Evolutionary conservation across 2,113 vertebrate species (phyloP).

Genomic region (Alouatta palliata): DNA sequence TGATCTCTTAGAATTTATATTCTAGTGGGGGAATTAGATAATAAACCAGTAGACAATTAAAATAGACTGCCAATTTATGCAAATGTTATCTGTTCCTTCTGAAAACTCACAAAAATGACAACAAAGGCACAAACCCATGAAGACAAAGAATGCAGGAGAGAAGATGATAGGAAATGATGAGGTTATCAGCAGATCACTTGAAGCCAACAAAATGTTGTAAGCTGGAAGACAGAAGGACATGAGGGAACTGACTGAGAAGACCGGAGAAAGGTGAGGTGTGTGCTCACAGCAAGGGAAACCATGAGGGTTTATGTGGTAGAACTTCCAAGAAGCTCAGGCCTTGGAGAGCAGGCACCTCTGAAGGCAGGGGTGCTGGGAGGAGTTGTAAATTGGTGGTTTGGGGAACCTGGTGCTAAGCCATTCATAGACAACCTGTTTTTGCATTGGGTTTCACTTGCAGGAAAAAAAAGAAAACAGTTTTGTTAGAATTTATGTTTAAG

Average conservation of each 20-base stretch:
- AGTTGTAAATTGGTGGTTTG: not conserved
- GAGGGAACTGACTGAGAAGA: not conserved
- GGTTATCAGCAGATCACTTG: not conserved
- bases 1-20: conserved; percentile 3
- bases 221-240: not conserved
- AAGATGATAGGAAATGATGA: not conserved
- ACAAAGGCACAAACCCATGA: not conserved
- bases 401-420: not conserved
- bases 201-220: not conserved
- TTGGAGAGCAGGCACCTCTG: not conserved
- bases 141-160: not conserved
- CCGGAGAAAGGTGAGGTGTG: not conserved
- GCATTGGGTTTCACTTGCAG: not conserved
- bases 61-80: not conserved
- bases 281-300: rapidly evolving
- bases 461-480: not conserved
- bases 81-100: not conserved
- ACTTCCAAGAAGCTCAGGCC: not conserved
- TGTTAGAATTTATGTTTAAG: not conserved
- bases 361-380: not conserved
- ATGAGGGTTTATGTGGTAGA: not conserved
- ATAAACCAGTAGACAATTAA: not conserved
- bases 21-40: not conserved
- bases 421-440: not conserved
- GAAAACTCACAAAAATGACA: conserved; percentile 23